Percentiles rank a stretch among this genome's conserved stretches.
Conservation (phyloP, 1,140 invertebrate genomes). For the Drosophila burlai region DNA sequence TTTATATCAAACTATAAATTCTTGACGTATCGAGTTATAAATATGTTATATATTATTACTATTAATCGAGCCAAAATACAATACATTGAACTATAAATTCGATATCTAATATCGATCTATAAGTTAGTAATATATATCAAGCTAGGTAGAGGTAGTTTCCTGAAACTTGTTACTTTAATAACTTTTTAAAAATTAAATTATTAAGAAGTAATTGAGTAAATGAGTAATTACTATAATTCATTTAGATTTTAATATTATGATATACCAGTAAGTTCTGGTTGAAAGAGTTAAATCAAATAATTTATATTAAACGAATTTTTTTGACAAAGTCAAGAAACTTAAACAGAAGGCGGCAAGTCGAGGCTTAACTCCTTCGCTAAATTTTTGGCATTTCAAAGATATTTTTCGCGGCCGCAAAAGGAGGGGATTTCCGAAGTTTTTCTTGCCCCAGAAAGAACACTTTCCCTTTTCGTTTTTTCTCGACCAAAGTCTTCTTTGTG, state of each 20-base stretch:
- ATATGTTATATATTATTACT: no score
- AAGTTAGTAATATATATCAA: no score
- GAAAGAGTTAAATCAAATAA: background rate
- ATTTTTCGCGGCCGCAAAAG: constrained; percentile 4
- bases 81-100: no score
- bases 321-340: background rate
- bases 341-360: background rate
- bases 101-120: no score
- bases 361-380: constrained; percentile 1
- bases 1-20: background rate
- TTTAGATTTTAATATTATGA: background rate
- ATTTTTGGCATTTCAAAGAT: background rate
- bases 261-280: background rate
- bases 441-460: background rate
- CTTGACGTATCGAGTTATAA: background rate
- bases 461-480: constrained; percentile 2
- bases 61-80: no score
- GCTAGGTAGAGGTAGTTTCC: background rate
- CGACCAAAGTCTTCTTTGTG: constrained; percentile 5
- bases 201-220: background rate
- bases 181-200: background rate
- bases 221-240: background rate
- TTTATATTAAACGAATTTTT: background rate
- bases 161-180: background rate
- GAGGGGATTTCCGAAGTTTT: background rate